Conservation (phyloP, 2,113 vertebrate species). For the Aplodontia rufa region DNA sequence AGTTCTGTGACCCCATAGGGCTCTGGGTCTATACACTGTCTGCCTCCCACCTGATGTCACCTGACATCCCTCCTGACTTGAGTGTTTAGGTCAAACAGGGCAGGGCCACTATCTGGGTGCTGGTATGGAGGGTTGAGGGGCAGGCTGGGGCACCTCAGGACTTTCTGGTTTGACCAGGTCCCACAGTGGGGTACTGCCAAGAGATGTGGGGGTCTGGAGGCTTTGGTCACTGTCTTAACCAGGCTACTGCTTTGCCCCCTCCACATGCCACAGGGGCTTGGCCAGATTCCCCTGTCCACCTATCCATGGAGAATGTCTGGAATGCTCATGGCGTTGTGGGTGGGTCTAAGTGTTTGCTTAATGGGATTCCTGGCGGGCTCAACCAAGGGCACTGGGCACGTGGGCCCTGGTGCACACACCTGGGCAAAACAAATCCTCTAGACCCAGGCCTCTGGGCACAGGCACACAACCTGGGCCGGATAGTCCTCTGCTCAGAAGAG, state of each 20-base stretch:
- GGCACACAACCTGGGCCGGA: not conserved
- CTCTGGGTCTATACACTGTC: not conserved
- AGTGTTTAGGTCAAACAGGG: not conserved
- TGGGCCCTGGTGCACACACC: constrained; percentile 47
- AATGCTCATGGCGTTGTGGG: constrained; percentile 61
- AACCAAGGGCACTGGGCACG: constrained; percentile 38
- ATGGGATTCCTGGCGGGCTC: constrained; percentile 50
- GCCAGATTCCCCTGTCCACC: constrained; percentile 3
- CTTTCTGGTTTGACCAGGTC: not conserved
- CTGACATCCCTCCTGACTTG: fast-evolving
- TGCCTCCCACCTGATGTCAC: not conserved
- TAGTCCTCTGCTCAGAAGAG: not conserved
- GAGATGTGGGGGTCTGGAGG: not conserved
- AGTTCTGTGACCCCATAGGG: not conserved
- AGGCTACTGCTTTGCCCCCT: not conserved
- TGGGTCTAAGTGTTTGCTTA: constrained; percentile 63
- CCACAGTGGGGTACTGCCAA: not conserved
- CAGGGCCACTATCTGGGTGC: not conserved
- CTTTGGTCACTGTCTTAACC: not conserved
- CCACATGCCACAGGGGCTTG: not conserved
- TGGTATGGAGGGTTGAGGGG: not conserved
- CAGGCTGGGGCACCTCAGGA: not conserved
- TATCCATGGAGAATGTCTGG: constrained; percentile 60
- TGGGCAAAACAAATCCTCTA: not conserved
- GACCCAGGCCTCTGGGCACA: not conserved